Evolutionary conservation across 2,797 vertebrate genomes (phyloP), one percentile per base, ranked within the genome.

Genomic region (Gymnoscopelus braueri): DNA sequence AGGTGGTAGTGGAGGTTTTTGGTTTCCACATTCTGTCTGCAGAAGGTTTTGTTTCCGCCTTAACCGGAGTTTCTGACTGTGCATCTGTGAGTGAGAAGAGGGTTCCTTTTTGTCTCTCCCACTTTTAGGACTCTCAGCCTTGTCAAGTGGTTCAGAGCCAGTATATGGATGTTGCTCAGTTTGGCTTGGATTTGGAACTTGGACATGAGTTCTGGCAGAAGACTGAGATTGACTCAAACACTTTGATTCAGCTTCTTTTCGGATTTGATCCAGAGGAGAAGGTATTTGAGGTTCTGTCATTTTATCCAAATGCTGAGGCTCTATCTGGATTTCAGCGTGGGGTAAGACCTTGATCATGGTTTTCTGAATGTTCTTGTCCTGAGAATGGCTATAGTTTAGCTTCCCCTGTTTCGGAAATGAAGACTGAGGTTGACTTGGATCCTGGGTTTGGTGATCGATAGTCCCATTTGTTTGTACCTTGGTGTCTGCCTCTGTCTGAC

Each of bases 401-500:
- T 4, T 15, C 19, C 3, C 23, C 7, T 63, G 8, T 19, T 76
- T 50, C 57, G 63, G 72, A 65, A 10, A 50, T 65, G 55, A 58
- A 75, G 64, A 32, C n/a, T 65, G 63, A 48, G 58, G 19, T 63
- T 71, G 51, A 44, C 47, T 48, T 47, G 66, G 32, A 29, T 67
- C 62, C 23, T 72, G 71, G 6, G 4, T 56, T 55, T 78, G 69
- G 51, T 71, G 56, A 10, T 24, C 13, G 23, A 78, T 10, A 4
- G 19, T 24, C 14, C 9, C 26, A n/a, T 13, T 12, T 11, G 15
- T 24, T 19, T 14, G 26, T 57, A 35, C 44, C 56, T 66, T 66
- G 19, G 56, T 24, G 50, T 75, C 63, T 39, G 74, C 72, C 51
- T 68, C 60, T 29, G 62, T 69, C 69, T 15, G 74, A 66, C 65